Evolutionary conservation across 2,113 vertebrate genomes (phyloP).

Genomic region (Phyllopteryx taeniolatus): DNA sequence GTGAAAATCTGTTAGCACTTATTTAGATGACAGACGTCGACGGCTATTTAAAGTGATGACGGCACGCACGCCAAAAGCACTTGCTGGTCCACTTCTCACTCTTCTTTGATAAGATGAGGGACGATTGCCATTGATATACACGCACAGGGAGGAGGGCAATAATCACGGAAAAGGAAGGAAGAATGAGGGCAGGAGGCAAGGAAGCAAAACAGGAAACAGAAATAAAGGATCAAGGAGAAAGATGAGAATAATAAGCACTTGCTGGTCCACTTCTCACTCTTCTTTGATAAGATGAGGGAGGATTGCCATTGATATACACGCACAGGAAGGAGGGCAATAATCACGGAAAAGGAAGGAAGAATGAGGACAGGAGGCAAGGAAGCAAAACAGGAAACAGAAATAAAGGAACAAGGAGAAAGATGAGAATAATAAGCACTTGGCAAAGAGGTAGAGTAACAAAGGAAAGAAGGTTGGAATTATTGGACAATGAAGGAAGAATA

Average conservation of each 20-base stretch:
- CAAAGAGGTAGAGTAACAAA: neutral
- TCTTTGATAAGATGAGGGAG: constrained; percentile 24
- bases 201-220: neutral
- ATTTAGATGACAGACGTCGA: constrained; percentile 35
- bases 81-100: constrained; percentile 21
- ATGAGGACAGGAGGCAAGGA: neutral
- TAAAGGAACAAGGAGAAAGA: neutral
- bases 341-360: neutral
- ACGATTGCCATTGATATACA: constrained; percentile 15
- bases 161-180: neutral
- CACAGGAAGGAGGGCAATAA: neutral
- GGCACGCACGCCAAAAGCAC: constrained; percentile 16
- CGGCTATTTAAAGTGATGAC: constrained; percentile 35
- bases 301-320: constrained; percentile 13
- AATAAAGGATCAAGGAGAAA: neutral
- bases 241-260: neutral
- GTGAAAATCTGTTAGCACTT: constrained; percentile 25
- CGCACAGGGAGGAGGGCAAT: neutral
- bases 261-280: constrained; percentile 18
- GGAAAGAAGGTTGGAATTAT: too few relatives aligned
- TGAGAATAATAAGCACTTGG: neutral
- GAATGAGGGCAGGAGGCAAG: neutral
- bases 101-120: constrained; percentile 27
- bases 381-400: neutral
- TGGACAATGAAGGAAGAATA: neutral